A percentile compares a stretch with the other conserved stretches of the same genome.
Evolutionary conservation across 1,140 invertebrate species (phyloP).

Genomic region (Pantala flavescens): DNA sequence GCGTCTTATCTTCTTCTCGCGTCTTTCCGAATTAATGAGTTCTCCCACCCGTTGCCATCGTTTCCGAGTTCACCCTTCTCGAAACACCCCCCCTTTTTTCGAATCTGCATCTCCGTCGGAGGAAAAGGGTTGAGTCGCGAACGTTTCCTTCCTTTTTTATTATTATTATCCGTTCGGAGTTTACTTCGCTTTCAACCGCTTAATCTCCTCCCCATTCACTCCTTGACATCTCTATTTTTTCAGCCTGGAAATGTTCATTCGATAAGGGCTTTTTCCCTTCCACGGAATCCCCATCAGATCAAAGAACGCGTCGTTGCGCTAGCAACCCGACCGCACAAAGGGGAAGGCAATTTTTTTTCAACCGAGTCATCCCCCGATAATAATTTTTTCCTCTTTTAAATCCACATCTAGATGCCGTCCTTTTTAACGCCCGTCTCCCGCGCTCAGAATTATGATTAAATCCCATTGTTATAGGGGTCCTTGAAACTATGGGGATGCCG

Average conservation of each 20-base stretch:
- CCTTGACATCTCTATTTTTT: background rate
- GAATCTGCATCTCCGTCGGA: background rate
- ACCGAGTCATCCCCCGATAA: background rate
- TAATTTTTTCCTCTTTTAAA: too few relatives aligned
- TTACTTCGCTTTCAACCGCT: background rate
- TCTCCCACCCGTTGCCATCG: background rate
- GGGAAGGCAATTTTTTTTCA: background rate
- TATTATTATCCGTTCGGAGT: background rate
- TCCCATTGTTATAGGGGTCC: too few relatives aligned
- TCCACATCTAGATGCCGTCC: too few relatives aligned
- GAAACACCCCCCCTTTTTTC: background rate
- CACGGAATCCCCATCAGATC: background rate
- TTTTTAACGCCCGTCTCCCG: too few relatives aligned
- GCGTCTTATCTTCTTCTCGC: background rate
- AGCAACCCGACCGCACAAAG: background rate
- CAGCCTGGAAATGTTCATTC: conserved; percentile 5
- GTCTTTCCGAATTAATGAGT: background rate
- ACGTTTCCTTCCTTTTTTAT: background rate
- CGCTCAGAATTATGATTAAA: too few relatives aligned
- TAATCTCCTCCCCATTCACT: background rate
- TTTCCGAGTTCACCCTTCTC: background rate
- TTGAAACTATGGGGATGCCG: too few relatives aligned
- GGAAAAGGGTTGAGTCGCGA: background rate
- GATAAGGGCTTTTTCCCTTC: background rate
- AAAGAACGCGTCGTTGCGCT: background rate